Conservation (phyloP, 2,113 vertebrate species). For the Centropus bengalensis region DNA sequence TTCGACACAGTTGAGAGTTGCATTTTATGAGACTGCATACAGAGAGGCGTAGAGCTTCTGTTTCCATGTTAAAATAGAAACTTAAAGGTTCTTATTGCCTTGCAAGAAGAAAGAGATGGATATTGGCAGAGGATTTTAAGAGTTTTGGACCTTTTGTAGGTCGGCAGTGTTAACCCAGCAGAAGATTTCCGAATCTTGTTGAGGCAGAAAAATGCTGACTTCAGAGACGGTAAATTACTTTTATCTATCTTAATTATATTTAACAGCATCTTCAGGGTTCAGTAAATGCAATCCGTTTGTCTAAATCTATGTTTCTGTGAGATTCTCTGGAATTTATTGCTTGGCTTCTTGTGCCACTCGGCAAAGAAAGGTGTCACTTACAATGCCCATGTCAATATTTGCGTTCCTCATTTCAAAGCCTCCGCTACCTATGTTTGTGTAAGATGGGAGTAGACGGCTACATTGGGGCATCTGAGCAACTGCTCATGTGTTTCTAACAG, state of each 20-base stretch:
- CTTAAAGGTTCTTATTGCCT: background rate
- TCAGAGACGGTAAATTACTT: conserved; percentile 85
- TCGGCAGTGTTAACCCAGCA: conserved; percentile 90
- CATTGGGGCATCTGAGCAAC: background rate
- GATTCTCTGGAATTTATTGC: background rate
- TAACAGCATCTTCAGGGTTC: background rate
- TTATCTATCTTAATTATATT: background rate
- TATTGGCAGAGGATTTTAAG: background rate
- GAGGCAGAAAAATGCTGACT: conserved; percentile 83
- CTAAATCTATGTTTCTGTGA: background rate
- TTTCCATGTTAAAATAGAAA: background rate
- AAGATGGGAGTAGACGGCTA: background rate
- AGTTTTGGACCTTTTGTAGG: conserved; percentile 75
- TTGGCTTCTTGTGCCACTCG: background rate
- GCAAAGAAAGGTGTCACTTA: background rate
- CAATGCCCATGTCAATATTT: background rate
- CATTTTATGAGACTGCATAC: background rate
- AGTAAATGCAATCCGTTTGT: background rate
- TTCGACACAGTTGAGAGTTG: background rate
- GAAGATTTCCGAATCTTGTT: conserved; percentile 87
- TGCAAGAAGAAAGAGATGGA: background rate
- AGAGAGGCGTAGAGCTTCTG: background rate
- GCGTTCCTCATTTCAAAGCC: background rate
- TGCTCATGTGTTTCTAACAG: background rate
- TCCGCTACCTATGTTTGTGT: background rate